Conservation (phyloP, 1,140 invertebrate genomes). For the Drosophila elegans region DNA sequence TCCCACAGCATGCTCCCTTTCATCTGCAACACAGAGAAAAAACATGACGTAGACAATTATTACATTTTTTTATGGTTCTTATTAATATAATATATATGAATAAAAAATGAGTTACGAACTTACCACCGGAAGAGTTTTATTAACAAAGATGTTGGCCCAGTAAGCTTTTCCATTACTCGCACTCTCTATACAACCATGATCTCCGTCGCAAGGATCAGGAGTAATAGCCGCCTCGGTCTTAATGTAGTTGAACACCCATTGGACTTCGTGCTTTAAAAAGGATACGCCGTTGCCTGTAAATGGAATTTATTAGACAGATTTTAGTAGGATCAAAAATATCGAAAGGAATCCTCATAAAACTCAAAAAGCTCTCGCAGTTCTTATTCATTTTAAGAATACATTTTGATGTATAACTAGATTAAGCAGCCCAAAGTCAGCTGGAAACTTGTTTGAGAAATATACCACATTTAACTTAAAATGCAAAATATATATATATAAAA, state of each 20-base stretch:
- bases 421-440: too few species aligned
- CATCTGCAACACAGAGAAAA: conserved; percentile 45
- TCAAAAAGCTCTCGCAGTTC: too few species aligned
- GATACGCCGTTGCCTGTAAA: conserved; percentile 61
- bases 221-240: conserved; percentile 66
- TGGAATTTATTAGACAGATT: neutral
- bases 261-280: conserved; percentile 70
- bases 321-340: neutral
- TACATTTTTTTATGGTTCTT: too few species aligned
- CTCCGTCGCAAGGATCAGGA: conserved; percentile 79
- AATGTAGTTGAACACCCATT: conserved; percentile 73
- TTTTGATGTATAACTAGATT: too few species aligned
- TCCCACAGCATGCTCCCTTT: conserved; percentile 79
- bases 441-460: too few species aligned
- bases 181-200: conserved; percentile 65
- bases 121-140: conserved; percentile 69
- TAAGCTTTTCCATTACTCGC: conserved; percentile 68
- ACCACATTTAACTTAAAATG: neutral
- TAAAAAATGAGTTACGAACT: conserved; percentile 10
- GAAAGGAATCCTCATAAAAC: neutral
- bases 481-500: neutral
- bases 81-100: too few species aligned
- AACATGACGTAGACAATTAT: too few species aligned
- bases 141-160: conserved; percentile 72
- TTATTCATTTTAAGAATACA: too few species aligned